phyloP scores from a whole-genome alignment of 2,888 invertebrate species.

The Lasioglossum morio region DNA sequence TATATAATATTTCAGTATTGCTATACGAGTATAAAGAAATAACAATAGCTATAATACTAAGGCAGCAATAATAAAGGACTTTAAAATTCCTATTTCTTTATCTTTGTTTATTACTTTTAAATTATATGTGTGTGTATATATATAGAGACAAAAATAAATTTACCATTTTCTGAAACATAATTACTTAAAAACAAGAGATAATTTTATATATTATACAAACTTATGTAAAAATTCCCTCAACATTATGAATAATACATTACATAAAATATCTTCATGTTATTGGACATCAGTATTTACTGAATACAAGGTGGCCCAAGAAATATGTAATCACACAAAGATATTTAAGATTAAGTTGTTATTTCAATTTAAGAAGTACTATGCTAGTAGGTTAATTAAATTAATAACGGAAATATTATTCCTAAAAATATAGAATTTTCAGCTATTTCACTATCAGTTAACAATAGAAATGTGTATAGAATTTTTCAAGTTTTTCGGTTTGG shows the following conservation, averaged over 20 bases:
- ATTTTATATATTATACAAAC: conserved; percentile 37
- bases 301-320: conserved; percentile 45
- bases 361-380: conserved; percentile 23
- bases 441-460: conserved; percentile 20
- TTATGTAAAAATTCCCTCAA: conserved; percentile 28
- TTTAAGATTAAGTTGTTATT: conserved; percentile 11
- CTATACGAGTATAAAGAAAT: conserved; percentile 35
- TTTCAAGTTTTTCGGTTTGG: not conserved
- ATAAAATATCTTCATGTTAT: conserved; percentile 32
- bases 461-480: conserved; percentile 15
- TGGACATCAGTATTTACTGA: conserved; percentile 16
- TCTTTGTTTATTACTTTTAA: conserved; percentile 46
- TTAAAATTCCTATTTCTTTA: conserved; percentile 43
- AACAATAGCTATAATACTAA: conserved; percentile 46
- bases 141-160: conserved; percentile 46
- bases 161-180: conserved; percentile 41
- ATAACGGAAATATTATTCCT: conserved; percentile 9
- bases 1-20: conserved; percentile 20
- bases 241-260: conserved; percentile 37
- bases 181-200: conserved; percentile 41
- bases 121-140: conserved; percentile 31
- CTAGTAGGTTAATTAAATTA: conserved; percentile 34
- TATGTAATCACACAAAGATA: conserved; percentile 43
- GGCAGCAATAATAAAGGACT: conserved; percentile 52
- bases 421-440: conserved; percentile 12